These are phyloP conservation scores for Neolamprologus ventralis DNA, from an alignment of 2,113 vertebrate genomes.

Conservation along the genomic window DNA sequence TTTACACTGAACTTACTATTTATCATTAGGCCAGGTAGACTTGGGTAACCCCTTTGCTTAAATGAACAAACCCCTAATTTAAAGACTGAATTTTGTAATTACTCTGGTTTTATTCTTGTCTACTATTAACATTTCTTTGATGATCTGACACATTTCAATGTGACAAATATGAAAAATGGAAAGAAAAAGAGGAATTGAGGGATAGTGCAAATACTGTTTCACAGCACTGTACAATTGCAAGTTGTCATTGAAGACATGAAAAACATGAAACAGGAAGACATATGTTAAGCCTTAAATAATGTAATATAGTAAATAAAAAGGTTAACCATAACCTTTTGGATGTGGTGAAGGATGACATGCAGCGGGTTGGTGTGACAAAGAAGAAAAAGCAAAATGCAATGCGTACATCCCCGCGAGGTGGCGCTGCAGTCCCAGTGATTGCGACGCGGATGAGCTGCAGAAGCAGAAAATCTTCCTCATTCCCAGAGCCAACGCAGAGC, in stretches of 20 bases:
- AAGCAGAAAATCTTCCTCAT: conserved; percentile 23
- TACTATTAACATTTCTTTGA: neutral
- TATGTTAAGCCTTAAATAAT: neutral
- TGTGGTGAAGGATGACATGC: neutral
- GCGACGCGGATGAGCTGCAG: neutral
- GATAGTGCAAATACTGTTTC: neutral
- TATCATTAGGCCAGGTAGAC: neutral
- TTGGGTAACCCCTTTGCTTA: neutral
- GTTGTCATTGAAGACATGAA: neutral
- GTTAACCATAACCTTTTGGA: neutral
- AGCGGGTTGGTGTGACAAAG: neutral
- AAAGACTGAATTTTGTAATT: neutral
- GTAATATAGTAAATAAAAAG: neutral
- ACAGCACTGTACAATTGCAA: neutral
- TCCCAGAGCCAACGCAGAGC: neutral
- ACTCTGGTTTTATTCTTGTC: neutral
- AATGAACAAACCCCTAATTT: neutral
- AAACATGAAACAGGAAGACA: neutral
- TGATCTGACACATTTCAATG: neutral
- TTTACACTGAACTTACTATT: neutral
- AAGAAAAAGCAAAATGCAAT: neutral
- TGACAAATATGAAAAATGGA: neutral
- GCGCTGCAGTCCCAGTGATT: conserved; percentile 1
- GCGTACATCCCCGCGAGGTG: conserved; percentile 14
- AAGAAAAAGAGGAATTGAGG: neutral